Evolutionary conservation across 2,888 invertebrate species (phyloP).

Genomic region (Trachelus troglodyta): DNA sequence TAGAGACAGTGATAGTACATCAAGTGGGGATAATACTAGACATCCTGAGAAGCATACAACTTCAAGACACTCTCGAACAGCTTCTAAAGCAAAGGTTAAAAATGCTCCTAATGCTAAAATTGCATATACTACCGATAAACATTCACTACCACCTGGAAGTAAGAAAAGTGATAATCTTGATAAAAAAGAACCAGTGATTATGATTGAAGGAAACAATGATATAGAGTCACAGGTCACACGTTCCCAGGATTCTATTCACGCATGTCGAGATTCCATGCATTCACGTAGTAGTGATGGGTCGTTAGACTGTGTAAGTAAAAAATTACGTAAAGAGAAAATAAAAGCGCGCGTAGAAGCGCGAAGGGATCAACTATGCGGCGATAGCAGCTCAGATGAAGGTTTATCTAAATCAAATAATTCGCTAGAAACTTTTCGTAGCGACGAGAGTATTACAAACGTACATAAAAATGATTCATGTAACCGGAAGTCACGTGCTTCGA

Average conservation of each 20-base stretch:
- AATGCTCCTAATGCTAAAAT: not conserved
- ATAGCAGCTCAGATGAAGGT: slow-evolving; percentile 80
- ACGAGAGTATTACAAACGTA: slow-evolving; percentile 73
- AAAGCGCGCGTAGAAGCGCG: slow-evolving; percentile 78
- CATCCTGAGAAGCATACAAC: slow-evolving; percentile 61
- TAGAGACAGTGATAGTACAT: slow-evolving; percentile 71
- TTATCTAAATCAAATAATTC: slow-evolving; percentile 76
- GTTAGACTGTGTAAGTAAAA: slow-evolving; percentile 69
- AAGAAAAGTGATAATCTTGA: not conserved
- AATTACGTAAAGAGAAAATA: slow-evolving; percentile 71
- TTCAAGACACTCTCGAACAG: slow-evolving; percentile 38
- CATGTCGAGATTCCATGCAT: slow-evolving; percentile 40
- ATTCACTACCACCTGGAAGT: not conserved
- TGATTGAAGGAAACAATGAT: not conserved
- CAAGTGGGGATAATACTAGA: slow-evolving; percentile 68
- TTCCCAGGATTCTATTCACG: slow-evolving; percentile 30
- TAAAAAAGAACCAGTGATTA: not conserved
- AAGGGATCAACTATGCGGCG: slow-evolving; percentile 71
- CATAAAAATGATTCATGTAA: slow-evolving; percentile 72
- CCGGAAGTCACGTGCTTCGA: slow-evolving; percentile 77
- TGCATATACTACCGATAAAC: not conserved
- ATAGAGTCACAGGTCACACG: slow-evolving; percentile 33
- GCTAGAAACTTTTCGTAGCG: slow-evolving; percentile 76
- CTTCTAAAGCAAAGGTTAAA: not conserved
- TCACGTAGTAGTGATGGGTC: slow-evolving; percentile 65